Evolutionary conservation across 2,113 vertebrate species (phyloP), one percentile per base, ranked within the genome.

Genomic region (Eonycteris spelaea): DNA sequence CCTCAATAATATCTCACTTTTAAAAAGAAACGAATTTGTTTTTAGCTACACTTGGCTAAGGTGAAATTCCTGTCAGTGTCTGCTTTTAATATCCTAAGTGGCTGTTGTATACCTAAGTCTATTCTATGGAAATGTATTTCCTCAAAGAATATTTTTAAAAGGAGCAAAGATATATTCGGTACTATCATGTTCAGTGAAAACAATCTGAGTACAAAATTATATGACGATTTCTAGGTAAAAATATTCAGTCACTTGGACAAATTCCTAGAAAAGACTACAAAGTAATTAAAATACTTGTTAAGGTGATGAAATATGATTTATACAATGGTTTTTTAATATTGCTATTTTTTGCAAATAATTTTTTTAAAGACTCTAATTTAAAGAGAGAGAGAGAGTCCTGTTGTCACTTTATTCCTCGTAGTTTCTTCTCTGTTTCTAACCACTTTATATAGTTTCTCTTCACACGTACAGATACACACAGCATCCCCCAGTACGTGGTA

Each of bases 101-200:
- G 16, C 67, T 74, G 38, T 57, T 79, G 48, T 33, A 53, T 30
- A 13, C 40, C 78, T 96, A 89, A 94, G 94, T 96, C 74, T 83
- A 87, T 96, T 89, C 48, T 33, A 94, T 51, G 74, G 61, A 96
- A 91, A 73, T 94, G 19, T 45, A 86, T 78, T 96, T 97, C 79
- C 74, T 97, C 87, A 95, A 73, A 94, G 84, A 90, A 97, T 18
- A 94, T 53, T 95, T 94, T 59, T 80, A 94, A 94, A 96, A 90
- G 80, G 79, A 90, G 26, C 55, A 78, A 86, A 94, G 85, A 79
- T 30, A 59, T 96, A 16, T 77, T 96, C 65, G 3, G 59, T 45
- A 16, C 79, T 94, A 91, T 67, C 74, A 75, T 33, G 19, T 57
- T 90, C 43, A 90, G 55, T 83, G 57, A 90, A 90, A 92, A 95